Base-by-base conservation (phyloP, 2,888 invertebrate species). In the Lycaena phlaeas region DNA sequence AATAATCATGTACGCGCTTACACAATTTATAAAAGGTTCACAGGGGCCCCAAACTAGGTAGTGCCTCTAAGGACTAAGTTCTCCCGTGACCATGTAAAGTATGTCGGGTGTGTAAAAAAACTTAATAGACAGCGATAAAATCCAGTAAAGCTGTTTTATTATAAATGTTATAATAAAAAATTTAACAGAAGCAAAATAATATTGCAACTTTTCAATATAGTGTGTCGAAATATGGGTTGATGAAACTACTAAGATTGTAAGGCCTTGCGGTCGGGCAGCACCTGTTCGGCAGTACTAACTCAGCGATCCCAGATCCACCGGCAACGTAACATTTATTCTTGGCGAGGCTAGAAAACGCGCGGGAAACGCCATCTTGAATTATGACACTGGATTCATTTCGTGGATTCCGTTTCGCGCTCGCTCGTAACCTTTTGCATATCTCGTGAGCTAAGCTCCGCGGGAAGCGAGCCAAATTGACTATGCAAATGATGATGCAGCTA, bases 321-420 rank as follows among this genome's bases (percentile, higher is more conserved):
- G 39, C 44, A 46, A 45, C 44, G 45, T 45, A 44, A 50, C 46
- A 47, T 52, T 49, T 52, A 47, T 52, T 47, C 47, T 22, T 40
- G 43, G 17, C 11, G 27, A 28, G 42, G 44, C 44, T 46, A 52
- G 26, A 28, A 40, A 46, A 43, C 29, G 10, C 38, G 50, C 46
- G 50, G 34, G 34, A 38, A 38, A 36, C 12, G 28, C 34, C 28
- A 36, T 27, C 22, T 29, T n/a, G 12, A 36, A 36, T 17, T 26
- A 11, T 36, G 27, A 36, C 17, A n/a, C 26, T 31, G 31, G 39
- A 27, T 31, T 30, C 39, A 26, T 31, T 40, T 31, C 26, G 31
- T 31, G 40, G 27, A 31, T 39, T 40, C 29, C 30, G 29, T 40
- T 40, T 37, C 37, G 40, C 38, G 43, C 41, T 41, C 45, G 41